Evolutionary conservation across 1,140 invertebrate genomes (phyloP), one percentile per base, ranked within the genome.

Genomic region (Phymorhynchus buccinoides): DNA sequence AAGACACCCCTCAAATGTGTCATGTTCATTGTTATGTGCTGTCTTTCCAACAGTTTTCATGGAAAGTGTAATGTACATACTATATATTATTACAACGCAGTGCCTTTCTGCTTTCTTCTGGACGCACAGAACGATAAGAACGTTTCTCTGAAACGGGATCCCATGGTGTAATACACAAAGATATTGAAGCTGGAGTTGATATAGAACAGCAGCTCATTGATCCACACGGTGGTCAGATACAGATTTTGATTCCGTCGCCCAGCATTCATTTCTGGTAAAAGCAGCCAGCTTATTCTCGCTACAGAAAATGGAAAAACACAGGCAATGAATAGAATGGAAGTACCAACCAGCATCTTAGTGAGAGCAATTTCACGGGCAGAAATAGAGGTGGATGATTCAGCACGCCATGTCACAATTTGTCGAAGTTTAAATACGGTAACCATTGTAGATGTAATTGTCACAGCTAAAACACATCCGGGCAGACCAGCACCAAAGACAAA

Each of bases 81-180:
- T n/a, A n/a, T n/a, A n/a, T n/a, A n/a, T n/a, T n/a, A n/a, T n/a
- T n/a, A n/a, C n/a, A n/a, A n/a, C n/a, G n/a, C n/a, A n/a, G n/a
- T n/a, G n/a, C n/a, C n/a, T n/a, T n/a, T n/a, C n/a, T n/a, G n/a
- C n/a, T n/a, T n/a, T n/a, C n/a, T n/a, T n/a, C n/a, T n/a, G n/a
- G n/a, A n/a, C n/a, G n/a, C n/a, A n/a, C n/a, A n/a, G n/a, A n/a
- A n/a, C n/a, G n/a, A n/a, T n/a, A n/a, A n/a, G n/a, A 52, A n/a
- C n/a, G 66, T 71, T 7, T 71, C 66, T 32, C 66, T 22, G 66
- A 16, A 71, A 7, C 66, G 66, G 7, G 66, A 71, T 9, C 66
- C 66, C 66, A 71, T 71, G 9, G n/a, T 71, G 66, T 71, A 71
- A 32, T 71, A 71, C 22, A 71, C 66, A n/a, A 71, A 9, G 66